A percentile compares a stretch with the other conserved stretches of the same genome.
Evolutionary conservation across 2,797 vertebrate genomes (phyloP).

Genomic region (Todus mexicanus): DNA sequence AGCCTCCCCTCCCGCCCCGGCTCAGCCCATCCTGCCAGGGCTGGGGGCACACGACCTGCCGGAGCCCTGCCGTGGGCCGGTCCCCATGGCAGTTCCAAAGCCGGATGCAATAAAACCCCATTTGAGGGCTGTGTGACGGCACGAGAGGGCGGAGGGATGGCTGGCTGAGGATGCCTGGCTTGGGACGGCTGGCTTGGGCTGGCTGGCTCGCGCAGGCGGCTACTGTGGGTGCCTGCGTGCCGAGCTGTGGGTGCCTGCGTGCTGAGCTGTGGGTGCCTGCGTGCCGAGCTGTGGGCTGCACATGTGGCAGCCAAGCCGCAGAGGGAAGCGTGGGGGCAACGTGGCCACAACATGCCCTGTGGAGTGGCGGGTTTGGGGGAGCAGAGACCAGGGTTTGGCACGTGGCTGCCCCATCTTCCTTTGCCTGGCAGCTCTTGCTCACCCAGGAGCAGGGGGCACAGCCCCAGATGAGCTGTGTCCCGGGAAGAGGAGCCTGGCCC

Average conservation of each 20-base stretch:
- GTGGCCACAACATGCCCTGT: neutral
- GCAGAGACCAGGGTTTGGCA: neutral
- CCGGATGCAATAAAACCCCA: conserved; percentile 20
- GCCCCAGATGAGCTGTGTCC: neutral
- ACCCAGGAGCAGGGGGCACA: neutral
- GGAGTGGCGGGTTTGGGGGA: rapidly evolving
- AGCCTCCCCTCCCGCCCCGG: rapidly evolving
- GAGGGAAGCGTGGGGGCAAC: neutral
- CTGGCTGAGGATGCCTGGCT: neutral
- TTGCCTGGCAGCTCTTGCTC: rapidly evolving
- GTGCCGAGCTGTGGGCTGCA: neutral
- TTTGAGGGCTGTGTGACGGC: neutral
- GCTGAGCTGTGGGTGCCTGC: neutral
- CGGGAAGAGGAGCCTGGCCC: neutral
- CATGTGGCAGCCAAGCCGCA: rapidly evolving
- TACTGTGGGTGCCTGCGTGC: no score
- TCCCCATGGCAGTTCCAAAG: neutral
- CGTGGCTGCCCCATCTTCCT: rapidly evolving
- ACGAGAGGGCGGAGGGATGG: neutral
- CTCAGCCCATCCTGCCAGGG: neutral
- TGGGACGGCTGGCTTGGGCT: neutral
- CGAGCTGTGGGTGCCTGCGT: no score
- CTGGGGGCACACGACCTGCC: neutral
- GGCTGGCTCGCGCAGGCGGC: neutral
- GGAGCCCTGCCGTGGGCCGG: rapidly evolving